Percentiles rank a stretch among this genome's conserved stretches.
phyloP scores from a whole-genome alignment of 2,888 invertebrate genomes.

The Prosopocoilus inquinatus region DNA sequence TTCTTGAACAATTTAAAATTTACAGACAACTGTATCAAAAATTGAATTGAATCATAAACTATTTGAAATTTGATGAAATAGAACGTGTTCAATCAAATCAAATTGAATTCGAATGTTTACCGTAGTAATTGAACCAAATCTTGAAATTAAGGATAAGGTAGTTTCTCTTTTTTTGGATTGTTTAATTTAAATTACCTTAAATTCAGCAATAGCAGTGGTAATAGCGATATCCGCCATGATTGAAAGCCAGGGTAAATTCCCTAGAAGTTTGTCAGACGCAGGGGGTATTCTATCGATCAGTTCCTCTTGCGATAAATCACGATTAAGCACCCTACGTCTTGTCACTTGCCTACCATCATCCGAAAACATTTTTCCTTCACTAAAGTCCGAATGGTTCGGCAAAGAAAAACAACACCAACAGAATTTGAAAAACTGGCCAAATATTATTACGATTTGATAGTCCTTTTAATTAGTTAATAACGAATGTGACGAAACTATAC shows the following conservation, averaged over 20 bases:
- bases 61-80: no score
- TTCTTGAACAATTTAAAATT: no score
- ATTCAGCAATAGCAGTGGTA: slow-evolving; percentile 47
- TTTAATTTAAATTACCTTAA: slow-evolving; percentile 39
- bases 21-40: no score
- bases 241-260: slow-evolving; percentile 46
- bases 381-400: neutral
- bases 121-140: no score
- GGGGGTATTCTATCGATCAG: slow-evolving; percentile 45
- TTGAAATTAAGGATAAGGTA: no score
- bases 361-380: slow-evolving; percentile 24
- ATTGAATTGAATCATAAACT: no score
- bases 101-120: no score
- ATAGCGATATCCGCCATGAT: slow-evolving; percentile 49
- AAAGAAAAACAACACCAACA: neutral
- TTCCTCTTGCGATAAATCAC: slow-evolving; percentile 36
- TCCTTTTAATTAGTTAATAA: no score
- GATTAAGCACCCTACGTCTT: slow-evolving; percentile 38
- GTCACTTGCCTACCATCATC: slow-evolving; percentile 31
- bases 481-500: no score
- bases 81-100: no score
- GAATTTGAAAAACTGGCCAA: neutral
- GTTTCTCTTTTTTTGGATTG: no score
- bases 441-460: no score
- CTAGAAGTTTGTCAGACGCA: slow-evolving; percentile 44